A percentile compares a stretch with the other conserved stretches of the same genome.
Evolutionary conservation across 1,140 invertebrate genomes (phyloP).

Genomic region (Drosophila arizonae): DNA sequence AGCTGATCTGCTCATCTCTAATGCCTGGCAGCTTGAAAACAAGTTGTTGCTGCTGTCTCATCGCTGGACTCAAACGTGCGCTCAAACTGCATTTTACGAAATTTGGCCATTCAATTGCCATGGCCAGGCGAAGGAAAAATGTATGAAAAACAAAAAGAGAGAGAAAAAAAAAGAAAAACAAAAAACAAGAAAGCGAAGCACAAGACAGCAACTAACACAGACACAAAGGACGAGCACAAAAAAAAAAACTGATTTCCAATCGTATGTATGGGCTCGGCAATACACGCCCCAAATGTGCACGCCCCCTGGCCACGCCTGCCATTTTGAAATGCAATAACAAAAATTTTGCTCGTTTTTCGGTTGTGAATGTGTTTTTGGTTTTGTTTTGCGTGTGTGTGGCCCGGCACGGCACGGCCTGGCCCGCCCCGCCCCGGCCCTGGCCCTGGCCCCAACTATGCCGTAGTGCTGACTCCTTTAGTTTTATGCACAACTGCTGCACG

Average conservation of each 20-base stretch:
- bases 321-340: conserved; percentile 80
- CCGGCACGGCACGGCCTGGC: too few relatives aligned
- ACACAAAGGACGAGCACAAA: conserved; percentile 31
- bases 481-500: conserved; percentile 76
- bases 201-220: conserved; percentile 30
- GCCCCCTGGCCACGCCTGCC: conserved; percentile 63
- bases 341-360: conserved; percentile 72
- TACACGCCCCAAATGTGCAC: conserved; percentile 48
- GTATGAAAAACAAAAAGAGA: conserved; percentile 14
- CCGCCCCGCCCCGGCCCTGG: too few relatives aligned
- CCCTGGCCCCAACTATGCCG: conserved; percentile 1
- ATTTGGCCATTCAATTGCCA: conserved; percentile 77
- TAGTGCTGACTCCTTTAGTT: conserved; percentile 79
- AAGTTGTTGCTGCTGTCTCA: conserved; percentile 63
- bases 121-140: conserved; percentile 35
- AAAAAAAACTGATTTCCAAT: conserved; percentile 47
- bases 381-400: conserved; percentile 2
- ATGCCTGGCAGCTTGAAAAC: conserved; percentile 31
- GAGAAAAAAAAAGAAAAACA: background rate
- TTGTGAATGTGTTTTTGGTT: conserved; percentile 59
- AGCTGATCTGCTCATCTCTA: conserved; percentile 49
- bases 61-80: conserved; percentile 65
- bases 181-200: background rate
- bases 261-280: conserved; percentile 67
- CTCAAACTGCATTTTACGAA: conserved; percentile 77